A percentile compares a stretch with the other conserved stretches of the same genome.
Evolutionary conservation across 1,140 invertebrate genomes (phyloP).

Genomic region (Caerostris darwini): DNA sequence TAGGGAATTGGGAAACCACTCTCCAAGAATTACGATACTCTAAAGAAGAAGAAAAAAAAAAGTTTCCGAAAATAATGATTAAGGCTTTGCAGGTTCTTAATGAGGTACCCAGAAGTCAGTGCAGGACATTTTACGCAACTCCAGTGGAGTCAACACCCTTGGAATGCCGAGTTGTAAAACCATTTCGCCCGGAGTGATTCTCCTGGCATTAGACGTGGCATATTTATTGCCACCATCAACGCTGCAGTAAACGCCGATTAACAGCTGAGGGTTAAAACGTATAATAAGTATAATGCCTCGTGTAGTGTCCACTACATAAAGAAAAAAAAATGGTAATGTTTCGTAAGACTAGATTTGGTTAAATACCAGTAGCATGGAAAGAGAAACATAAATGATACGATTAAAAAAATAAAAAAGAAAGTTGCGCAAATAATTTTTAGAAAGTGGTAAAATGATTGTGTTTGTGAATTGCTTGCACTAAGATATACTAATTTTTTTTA

Average conservation of each 20-base stretch:
- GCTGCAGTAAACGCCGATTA: slow-evolving; percentile 10
- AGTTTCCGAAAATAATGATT: neutral
- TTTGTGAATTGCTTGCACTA: no score
- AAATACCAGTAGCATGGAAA: no score
- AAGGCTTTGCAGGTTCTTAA: neutral
- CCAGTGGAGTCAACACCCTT: slow-evolving; percentile 16
- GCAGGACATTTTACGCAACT: neutral
- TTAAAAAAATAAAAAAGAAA: no score
- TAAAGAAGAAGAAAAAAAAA: neutral
- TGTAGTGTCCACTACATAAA: neutral
- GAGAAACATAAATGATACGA: no score
- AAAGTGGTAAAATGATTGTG: no score
- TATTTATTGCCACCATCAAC: slow-evolving; percentile 13
- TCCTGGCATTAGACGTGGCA: neutral
- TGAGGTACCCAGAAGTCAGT: neutral
- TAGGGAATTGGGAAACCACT: neutral
- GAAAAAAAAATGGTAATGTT: no score
- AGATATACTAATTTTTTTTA: no score
- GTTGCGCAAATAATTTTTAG: neutral
- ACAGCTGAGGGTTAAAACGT: neutral
- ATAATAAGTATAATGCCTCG: neutral
- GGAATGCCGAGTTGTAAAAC: slow-evolving; percentile 18
- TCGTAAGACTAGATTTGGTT: no score
- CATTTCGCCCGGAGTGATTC: neutral
- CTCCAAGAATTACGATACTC: neutral